Percentiles rank a stretch among this genome's conserved stretches.
These are phyloP conservation scores for Bucco capensis DNA, from an alignment of 2,113 vertebrate species.

Conservation along the genomic window DNA sequence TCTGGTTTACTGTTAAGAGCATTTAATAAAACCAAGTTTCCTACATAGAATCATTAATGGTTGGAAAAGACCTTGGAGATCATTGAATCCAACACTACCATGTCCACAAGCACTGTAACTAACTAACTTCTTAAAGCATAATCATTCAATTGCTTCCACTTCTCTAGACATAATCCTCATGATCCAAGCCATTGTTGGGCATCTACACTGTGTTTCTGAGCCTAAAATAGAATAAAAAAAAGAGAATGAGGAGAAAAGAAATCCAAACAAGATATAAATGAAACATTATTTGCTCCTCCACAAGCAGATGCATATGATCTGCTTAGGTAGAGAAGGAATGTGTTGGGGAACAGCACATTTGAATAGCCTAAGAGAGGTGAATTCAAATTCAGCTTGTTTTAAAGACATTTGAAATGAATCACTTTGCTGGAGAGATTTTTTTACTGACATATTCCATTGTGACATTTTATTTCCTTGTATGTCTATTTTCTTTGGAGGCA, in stretches of 20 bases:
- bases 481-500: not conserved
- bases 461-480: not conserved
- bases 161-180: not conserved
- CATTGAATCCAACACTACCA: too few relatives aligned
- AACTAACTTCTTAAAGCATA: not conserved
- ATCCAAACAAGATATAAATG: not conserved
- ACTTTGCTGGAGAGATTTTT: not conserved
- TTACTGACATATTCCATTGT: not conserved
- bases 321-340: too few relatives aligned
- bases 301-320: not conserved
- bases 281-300: not conserved
- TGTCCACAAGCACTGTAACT: too few relatives aligned
- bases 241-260: not conserved
- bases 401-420: not conserved
- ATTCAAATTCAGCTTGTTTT: not conserved
- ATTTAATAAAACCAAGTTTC: not conserved
- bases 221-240: not conserved
- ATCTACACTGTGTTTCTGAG: not conserved
- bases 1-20: not conserved
- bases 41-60: not conserved
- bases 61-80: too few relatives aligned
- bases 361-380: not conserved
- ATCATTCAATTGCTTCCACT: not conserved
- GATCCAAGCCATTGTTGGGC: not conserved
- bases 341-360: not conserved